Base-by-base conservation (phyloP, 2,113 vertebrate genomes). In the Coryphaenoides rupestris region DNA sequence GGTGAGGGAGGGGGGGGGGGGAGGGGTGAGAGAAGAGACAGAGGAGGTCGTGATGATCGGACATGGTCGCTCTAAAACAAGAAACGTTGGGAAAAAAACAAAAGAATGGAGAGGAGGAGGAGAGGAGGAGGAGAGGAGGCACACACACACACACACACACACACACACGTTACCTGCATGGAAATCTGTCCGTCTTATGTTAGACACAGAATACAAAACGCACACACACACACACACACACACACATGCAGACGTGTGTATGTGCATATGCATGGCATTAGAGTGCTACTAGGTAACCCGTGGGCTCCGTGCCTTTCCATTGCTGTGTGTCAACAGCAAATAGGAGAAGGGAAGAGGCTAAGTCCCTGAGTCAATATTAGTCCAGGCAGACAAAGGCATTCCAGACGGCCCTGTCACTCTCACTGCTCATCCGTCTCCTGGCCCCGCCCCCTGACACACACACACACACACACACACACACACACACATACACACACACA, bases 281-380 rank as follows among this genome's bases (percentile, higher is more conserved):
- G 7, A 7, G 66, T 70, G 80, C 87, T 88, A 82, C 87, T 88
- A 83, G 77, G 87, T 89, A 85, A 90, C 87, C 77, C 55, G 19
- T 68, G 78, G 78, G 79, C 78, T 76, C 82, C 83, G 73, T 81
- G 80, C 77, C 82, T 85, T 84, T 87, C 87, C 83, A 79, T 86
- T 86, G 69, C 66, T 77, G 69, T 88, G 65, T 81, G 73, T 85
- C 84, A 88, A 87, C 74, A 84, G 64, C 66, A 79, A 90, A 84
- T 79, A 88, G 73, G 78, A 73, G 61, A 81, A 71, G 67, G 76
- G 79, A 73, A 80, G 79, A 85, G 74, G 76, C 75, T 72, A 83
- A 88, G 87, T 88, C 87, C 75, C 58, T 79, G 62, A 67, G 76
- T 81, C 90, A 92, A 92, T 89, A 91, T 91, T 90, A 84, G 86